Evolutionary conservation across 2,797 vertebrate species (phyloP).

Genomic region (Masticophis lateralis): DNA sequence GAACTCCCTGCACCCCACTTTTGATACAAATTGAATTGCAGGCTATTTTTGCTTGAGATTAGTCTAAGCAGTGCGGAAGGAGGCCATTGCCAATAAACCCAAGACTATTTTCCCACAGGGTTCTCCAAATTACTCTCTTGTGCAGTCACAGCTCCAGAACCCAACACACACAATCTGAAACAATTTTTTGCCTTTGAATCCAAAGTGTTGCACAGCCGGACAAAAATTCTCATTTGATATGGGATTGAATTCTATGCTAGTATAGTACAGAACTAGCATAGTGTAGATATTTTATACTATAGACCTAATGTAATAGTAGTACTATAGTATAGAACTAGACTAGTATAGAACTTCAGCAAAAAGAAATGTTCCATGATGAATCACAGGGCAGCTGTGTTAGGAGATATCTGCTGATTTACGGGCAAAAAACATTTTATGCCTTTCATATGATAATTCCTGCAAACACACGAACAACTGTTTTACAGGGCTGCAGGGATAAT

Average conservation of each 20-base stretch:
- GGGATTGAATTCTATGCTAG: not conserved
- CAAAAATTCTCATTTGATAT: not conserved
- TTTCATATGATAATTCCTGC: constrained; percentile 16
- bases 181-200: not conserved
- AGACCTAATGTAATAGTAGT: not conserved
- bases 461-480: not conserved
- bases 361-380: not conserved
- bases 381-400: constrained; percentile 14
- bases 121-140: not conserved
- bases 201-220: not conserved
- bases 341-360: not conserved
- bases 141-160: not conserved
- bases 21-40: not conserved
- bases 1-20: not conserved
- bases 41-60: not conserved
- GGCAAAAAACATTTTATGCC: not conserved
- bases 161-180: not conserved
- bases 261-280: not conserved
- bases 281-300: not conserved
- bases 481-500: not conserved
- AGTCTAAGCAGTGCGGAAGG: not conserved
- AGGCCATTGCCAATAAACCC: not conserved
- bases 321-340: not conserved
- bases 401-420: not conserved
- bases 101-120: not conserved